phyloP scores from a whole-genome alignment of 2,113 vertebrate genomes.

The Cephalopholis sonnerati region DNA sequence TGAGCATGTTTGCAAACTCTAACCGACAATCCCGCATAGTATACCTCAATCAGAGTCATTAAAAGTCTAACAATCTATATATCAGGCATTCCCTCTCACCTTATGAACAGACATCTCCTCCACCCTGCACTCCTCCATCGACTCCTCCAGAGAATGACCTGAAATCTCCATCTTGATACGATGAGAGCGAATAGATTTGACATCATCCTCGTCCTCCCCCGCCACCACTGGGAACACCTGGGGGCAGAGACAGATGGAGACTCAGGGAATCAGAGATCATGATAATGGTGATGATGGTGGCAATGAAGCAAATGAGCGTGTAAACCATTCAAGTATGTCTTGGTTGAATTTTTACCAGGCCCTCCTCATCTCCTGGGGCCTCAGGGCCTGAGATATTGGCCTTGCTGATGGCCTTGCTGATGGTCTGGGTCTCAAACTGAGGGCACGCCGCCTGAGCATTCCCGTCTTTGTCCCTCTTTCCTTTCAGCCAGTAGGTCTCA shows the following conservation, averaged over 20 bases:
- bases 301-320: conserved; percentile 30
- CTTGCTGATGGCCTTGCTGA: conserved; percentile 81
- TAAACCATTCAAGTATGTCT: conserved; percentile 1
- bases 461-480: conserved; percentile 83
- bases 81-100: conserved; percentile 54
- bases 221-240: conserved; percentile 77
- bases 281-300: neutral
- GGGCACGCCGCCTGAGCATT: conserved; percentile 84
- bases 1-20: too few relatives aligned
- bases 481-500: conserved; percentile 85
- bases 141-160: conserved; percentile 78
- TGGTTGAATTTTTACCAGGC: conserved; percentile 65
- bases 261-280: conserved; percentile 27
- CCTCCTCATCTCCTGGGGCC: conserved; percentile 64
- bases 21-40: too few relatives aligned
- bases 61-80: neutral
- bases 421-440: conserved; percentile 83
- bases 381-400: conserved; percentile 70
- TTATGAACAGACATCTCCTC: conserved; percentile 80
- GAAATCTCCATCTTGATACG: conserved; percentile 80
- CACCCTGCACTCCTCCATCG: conserved; percentile 68
- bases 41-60: neutral
- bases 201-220: conserved; percentile 75
- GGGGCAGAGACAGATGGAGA: neutral
- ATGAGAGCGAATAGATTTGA: conserved; percentile 79